Base-by-base conservation (phyloP, 2,888 invertebrate species). In the Salpingus planirostris region DNA sequence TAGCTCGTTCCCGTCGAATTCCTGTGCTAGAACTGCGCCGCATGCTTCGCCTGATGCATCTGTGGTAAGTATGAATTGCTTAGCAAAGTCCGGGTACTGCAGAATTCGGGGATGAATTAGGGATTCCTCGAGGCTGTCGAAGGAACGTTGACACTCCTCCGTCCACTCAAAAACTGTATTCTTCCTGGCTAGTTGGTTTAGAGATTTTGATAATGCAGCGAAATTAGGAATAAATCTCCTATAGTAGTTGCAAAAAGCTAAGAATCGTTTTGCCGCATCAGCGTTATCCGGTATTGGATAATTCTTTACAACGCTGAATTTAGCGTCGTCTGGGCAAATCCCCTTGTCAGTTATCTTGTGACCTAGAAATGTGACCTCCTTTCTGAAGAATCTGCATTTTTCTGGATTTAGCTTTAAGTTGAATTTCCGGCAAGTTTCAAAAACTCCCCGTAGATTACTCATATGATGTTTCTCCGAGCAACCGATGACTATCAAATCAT, bases 401-500 rank as follows among this genome's bases (percentile, higher is more conserved):
- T 12, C 11, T 2, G 40, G 40, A 35, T 45, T 27, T 3, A 44
- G 25, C 29, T 38, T 43, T 13, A 44, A 29, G 23, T 42, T 40
- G 15, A 37, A 33, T 27, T 33, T 11, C 5, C 32, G 8, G 13
- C 34, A 31, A 27, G 36, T 33, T 13, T 31, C 13, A 14, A 42
- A 31, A 15, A 42, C 31, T 34, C 28, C 36, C 5, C 6, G 7
- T 7, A 42, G 26, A 27, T 43, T 42, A 31, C 26, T 25, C 13
- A 42, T 44, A 34, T 48, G 49, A 29, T 34, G 25, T 15, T 14
- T 10, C 31, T 46, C 36, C 33, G 27, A 43, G 22, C 38, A 43
- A 6, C 44, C 47, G 27, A 46, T 44, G 11, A 47, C 39, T 11
- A 47, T 46, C 11, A 44, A 24, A 36, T 42, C 37, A 18, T 43